Percentiles rank a stretch among this genome's conserved stretches.
Evolutionary conservation across 2,797 vertebrate species (phyloP).

Genomic region (Clarias platycephalus): DNA sequence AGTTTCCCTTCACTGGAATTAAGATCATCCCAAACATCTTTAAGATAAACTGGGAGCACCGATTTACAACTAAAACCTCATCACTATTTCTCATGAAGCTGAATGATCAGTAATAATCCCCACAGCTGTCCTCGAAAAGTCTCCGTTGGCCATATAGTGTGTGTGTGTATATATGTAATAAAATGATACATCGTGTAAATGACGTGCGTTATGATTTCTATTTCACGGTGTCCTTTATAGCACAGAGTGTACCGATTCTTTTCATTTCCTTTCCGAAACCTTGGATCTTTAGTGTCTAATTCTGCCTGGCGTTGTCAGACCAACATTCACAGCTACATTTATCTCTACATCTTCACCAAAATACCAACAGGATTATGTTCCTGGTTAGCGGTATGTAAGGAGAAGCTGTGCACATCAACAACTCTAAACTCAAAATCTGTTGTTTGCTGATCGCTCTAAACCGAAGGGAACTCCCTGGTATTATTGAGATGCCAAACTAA

Average conservation of each 20-base stretch:
- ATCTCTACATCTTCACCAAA: neutral
- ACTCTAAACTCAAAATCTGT: neutral
- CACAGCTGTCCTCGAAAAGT: neutral
- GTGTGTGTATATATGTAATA: neutral
- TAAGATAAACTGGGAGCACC: neutral
- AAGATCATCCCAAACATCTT: neutral
- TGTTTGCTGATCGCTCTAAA: neutral
- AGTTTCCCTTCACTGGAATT: neutral
- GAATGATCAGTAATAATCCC: neutral
- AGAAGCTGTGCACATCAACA: neutral
- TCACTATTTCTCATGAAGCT: neutral
- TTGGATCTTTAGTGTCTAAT: neutral
- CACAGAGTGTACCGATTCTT: neutral
- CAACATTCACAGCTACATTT: too few species aligned
- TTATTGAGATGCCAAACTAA: neutral
- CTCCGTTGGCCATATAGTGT: neutral
- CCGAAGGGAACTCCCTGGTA: constrained; percentile 5
- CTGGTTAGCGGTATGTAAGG: neutral
- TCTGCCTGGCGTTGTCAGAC: neutral
- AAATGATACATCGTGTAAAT: neutral
- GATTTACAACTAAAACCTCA: neutral
- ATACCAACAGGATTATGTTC: neutral
- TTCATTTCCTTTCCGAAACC: neutral
- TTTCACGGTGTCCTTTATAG: neutral
- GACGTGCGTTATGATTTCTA: neutral